Base-by-base conservation (phyloP, 92 coral and sea anemone species). In the Epizoanthus rinbou region DNA sequence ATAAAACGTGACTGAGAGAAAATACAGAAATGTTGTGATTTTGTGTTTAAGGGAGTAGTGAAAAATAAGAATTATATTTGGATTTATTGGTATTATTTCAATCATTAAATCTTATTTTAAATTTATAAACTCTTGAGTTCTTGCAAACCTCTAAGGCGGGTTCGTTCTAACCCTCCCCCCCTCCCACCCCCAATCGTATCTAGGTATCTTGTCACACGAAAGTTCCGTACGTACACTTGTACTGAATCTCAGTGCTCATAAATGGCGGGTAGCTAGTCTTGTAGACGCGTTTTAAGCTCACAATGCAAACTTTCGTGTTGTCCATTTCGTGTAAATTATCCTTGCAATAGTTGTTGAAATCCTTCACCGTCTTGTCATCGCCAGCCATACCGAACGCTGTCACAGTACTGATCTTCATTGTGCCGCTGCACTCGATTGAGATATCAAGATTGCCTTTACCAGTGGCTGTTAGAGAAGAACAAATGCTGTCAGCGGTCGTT, bases 361-460 rank as follows among this genome's bases (percentile, higher is more conserved):
- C 91, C 7, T 64, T 50, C 35, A 93, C 93, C 1, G 94, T 90
- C n/a, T 87, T 68, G 75, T 64, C 73, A 85, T 91, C 87, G 10
- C 98, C 98, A 33, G 91, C 80, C 67, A 89, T 79, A 54, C 90
- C 98, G 58, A 89, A 93, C 17, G 94, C 94, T 18, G 74, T 45
- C 19, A 93, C 92, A 57, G 90, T 86, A 11, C 70, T 85, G 52
- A 93, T 88, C 64, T 74, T 50, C 69, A 93, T 74, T 1, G 91
- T 75, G 6, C 98, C 98, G 5, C 64, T 69, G 43, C 98, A 93
- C 85, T 85, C 86, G 65, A 93, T 87, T 3, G 93, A 79, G 81
- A 93, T 91, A 84, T 93, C 95, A 59, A 91, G 91, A 65, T 93
- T 93, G 14, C 94, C 98, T 56, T 80, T 90, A 13, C 92, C 93